Evolutionary conservation across 1,140 invertebrate species (phyloP).

Genomic region (Aradophagus sp.): DNA sequence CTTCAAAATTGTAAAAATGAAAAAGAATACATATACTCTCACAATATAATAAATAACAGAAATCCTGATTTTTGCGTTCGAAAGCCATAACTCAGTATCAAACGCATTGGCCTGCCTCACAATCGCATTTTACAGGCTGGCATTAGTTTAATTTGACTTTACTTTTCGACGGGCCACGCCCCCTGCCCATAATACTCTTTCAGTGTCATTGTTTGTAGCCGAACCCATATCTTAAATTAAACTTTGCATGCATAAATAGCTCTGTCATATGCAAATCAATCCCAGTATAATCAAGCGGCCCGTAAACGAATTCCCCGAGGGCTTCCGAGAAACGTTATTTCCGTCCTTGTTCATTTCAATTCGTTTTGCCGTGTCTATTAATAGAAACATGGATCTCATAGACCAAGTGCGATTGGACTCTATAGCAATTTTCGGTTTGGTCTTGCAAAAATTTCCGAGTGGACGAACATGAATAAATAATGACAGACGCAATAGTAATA

Average conservation of each 20-base stretch:
- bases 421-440: background rate
- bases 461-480: too few species aligned
- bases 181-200: constrained; percentile 31
- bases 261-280: constrained; percentile 54
- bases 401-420: constrained; percentile 19
- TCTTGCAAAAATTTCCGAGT: too few species aligned
- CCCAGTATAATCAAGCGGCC: constrained; percentile 31
- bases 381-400: constrained; percentile 17
- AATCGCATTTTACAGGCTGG: too few species aligned
- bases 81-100: too few species aligned
- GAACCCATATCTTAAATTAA: constrained; percentile 53
- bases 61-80: too few species aligned
- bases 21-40: too few species aligned
- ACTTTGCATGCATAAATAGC: constrained; percentile 44
- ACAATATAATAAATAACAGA: too few species aligned
- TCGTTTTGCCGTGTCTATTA: constrained; percentile 19
- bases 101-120: too few species aligned
- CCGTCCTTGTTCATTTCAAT: constrained; percentile 21
- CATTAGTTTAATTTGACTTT: constrained; percentile 40
- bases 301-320: constrained; percentile 34
- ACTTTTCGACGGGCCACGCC: constrained; percentile 37
- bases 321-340: constrained; percentile 26
- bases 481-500: too few species aligned
- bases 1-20: too few species aligned
- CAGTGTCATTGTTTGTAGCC: constrained; percentile 46